Evolutionary conservation across 2,888 invertebrate genomes (phyloP), one percentile per base, ranked within the genome.

Genomic region (Lucinisca nassula): DNA sequence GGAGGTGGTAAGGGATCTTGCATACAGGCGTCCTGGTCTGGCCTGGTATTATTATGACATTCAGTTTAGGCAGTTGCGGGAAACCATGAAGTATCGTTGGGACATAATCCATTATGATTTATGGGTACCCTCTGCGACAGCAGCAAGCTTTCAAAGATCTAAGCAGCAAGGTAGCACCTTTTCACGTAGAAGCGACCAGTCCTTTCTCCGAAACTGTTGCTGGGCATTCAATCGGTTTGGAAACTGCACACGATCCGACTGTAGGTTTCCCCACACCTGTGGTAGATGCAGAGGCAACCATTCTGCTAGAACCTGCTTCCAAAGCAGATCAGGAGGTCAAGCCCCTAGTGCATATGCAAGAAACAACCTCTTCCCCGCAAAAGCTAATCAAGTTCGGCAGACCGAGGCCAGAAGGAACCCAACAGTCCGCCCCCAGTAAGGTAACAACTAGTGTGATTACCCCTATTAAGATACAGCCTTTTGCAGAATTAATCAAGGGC

Each of bases 1-100:
- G 21, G 85, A 88, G 45, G 79, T 84, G 1, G 79, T 84, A 1
- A 30, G 79, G 21, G 82, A 88, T 37, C 27, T 88, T 2, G 84
- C 87, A 8, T 17, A 35, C 38, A 67, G 84, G 8, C 30, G 82
- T 0, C 79, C 76, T 1, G 82, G 79, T 24, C 10, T 72, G 21
- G 76, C 61, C 8, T 61, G 61, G 61, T 61, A 61, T 61, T 12
- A 61, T 61, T 61, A 61, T 17, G 61, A 61, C 30, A 61, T 21
- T 27, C 61, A 61, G 17, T 30, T 61, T 61, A 24, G 61, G 30
- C 61, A 61, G 30, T 30, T 61, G 3, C 24, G 61, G 17, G 61
- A 61, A 30, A 6, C 30, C 17, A 30, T 61, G 30, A 8, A 24
- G 24, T 30, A 27, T 30, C 24, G 61, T 24, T 61, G 30, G 61